Evolutionary conservation across 2,888 invertebrate genomes (phyloP).

Genomic region (Furcula furcula): DNA sequence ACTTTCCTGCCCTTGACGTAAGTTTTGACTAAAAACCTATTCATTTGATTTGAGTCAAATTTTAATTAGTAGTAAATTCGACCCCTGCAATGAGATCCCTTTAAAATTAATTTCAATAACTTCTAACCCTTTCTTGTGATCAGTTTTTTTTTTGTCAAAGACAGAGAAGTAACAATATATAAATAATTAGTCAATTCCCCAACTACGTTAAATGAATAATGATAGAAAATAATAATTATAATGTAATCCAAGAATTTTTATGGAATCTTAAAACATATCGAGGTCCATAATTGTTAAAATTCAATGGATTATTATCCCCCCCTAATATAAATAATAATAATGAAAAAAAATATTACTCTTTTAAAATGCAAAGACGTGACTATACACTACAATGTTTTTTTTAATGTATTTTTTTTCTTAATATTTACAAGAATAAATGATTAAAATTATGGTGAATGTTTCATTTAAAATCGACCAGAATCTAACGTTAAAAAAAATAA

Average conservation of each 20-base stretch:
- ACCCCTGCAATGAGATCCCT: too few relatives aligned
- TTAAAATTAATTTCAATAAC: too few relatives aligned
- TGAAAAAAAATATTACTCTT: constrained; percentile 43
- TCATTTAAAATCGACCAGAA: too few relatives aligned
- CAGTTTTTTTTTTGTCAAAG: not conserved
- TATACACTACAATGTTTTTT: constrained; percentile 42
- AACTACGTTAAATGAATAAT: too few relatives aligned
- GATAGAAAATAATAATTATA: constrained; percentile 5
- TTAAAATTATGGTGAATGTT: not conserved
- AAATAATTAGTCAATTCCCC: not conserved
- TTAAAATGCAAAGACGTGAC: constrained; percentile 58
- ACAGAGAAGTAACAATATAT: not conserved
- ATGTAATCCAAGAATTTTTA: constrained; percentile 38
- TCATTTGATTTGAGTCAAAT: too few relatives aligned
- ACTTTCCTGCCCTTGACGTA: too few relatives aligned
- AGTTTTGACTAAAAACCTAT: too few relatives aligned
- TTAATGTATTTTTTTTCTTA: constrained; percentile 48
- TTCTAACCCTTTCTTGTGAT: too few relatives aligned
- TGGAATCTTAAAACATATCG: constrained; percentile 61
- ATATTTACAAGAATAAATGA: constrained; percentile 56
- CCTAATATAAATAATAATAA: constrained; percentile 33
- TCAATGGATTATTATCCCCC: constrained; percentile 50
- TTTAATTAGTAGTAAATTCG: too few relatives aligned
- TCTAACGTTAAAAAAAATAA: too few relatives aligned
- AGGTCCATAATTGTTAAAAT: constrained; percentile 57